Evolutionary conservation across 2,888 invertebrate species (phyloP), one percentile per base, ranked within the genome.

Genomic region (Hirtodrosophila duncani): DNA sequence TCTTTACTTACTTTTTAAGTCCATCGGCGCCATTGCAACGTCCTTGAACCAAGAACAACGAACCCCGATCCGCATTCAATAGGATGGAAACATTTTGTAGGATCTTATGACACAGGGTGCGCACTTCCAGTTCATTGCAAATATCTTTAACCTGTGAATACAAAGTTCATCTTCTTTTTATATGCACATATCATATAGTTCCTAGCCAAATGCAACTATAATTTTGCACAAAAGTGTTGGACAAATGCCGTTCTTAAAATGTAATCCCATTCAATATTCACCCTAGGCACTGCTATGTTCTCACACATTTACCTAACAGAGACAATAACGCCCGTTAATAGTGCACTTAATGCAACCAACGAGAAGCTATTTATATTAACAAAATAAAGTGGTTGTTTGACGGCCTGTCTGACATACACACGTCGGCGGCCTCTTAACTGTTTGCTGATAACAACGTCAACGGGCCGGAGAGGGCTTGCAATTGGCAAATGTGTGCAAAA

Each of bases 61-160:
- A 97, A 38, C 97, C 96, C 37, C 96, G 89, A 87, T 98, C 98
- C 8, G 97, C 97, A 83, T 96, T 94, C 70, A 97, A 90, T 29
- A 98, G 89, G 78, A 94, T 95, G 82, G 95, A 95, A 51, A 98
- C 97, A 87, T 98, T 98, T 87, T 96, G 95, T 48, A 96, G 91
- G 84, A 98, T 98, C 89, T 98, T 98, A 90, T 97, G 97, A 85
- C 97, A 97, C 68, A 98, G 88, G 27, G 95, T 95, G 70, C 96
- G 91, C 43, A 97, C 94, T 86, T 98, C 97, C 82, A 98, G 89
- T 88, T 98, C 98, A 88, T 97, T 97, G 88, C 97, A 96, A 83
- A 98, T 97, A 88, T 98, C 97, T 88, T 96, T 94, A 59, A 94
- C 94, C 94, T 94, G 30, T 7, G 11, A 27, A 27, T n/a, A 9